Evolutionary conservation across 1,140 invertebrate species (phyloP).

Genomic region (Microvelia longipes): DNA sequence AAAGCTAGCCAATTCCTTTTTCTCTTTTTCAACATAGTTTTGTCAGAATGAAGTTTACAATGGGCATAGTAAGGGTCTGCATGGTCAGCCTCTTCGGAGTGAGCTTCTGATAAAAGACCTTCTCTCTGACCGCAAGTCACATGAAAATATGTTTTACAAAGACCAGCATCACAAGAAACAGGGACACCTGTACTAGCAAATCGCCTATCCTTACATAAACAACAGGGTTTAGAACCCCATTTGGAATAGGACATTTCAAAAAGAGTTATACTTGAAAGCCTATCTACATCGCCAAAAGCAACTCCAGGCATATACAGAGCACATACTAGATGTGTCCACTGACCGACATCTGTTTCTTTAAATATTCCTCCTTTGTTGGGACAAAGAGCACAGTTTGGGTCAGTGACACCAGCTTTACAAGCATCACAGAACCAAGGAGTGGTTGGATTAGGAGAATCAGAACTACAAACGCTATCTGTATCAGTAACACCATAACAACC

Average conservation of each 20-base stretch:
- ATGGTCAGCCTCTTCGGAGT: slow-evolving; percentile 82
- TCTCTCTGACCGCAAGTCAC: slow-evolving; percentile 92
- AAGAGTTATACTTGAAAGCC: slow-evolving; percentile 66
- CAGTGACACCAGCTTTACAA: slow-evolving; percentile 76
- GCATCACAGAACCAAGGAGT: slow-evolving; percentile 98
- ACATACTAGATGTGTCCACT: slow-evolving; percentile 96
- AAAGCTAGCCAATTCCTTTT: slow-evolving; percentile 77
- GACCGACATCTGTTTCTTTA: slow-evolving; percentile 88
- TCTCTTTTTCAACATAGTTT: slow-evolving; percentile 40
- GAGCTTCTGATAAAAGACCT: slow-evolving; percentile 81
- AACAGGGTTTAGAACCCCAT: slow-evolving; percentile 82
- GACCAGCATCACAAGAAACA: slow-evolving; percentile 91
- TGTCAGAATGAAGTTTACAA: slow-evolving; percentile 82
- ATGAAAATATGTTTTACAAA: slow-evolving; percentile 95
- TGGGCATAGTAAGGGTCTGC: slow-evolving; percentile 95
- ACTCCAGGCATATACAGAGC: slow-evolving; percentile 93
- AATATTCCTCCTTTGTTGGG: slow-evolving; percentile 82
- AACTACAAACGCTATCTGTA: slow-evolving; percentile 73
- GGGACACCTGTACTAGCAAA: slow-evolving; percentile 83
- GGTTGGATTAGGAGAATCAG: slow-evolving; percentile 78
- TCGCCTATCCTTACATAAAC: slow-evolving; percentile 69
- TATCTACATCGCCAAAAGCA: slow-evolving; percentile 87
- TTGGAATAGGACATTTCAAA: slow-evolving; percentile 91
- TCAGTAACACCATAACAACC: slow-evolving; percentile 94
- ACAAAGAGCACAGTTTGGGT: slow-evolving; percentile 76